Conservation (phyloP, 1,140 invertebrate species). For the Drosophila lini region DNA sequence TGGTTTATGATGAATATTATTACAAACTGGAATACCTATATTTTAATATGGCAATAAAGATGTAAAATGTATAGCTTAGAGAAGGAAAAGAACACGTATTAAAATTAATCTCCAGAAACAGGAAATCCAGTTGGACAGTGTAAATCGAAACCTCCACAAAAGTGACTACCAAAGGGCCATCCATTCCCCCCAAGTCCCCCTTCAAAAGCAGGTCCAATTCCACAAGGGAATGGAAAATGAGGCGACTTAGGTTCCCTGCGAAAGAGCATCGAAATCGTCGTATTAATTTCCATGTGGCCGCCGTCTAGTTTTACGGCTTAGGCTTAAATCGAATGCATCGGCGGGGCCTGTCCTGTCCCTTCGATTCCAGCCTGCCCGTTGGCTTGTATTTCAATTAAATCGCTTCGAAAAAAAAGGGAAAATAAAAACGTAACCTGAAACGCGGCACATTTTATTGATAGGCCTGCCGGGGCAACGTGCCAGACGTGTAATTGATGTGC, state of each 20-base stretch:
- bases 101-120: neutral
- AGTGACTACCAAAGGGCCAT: slow-evolving; percentile 1
- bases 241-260: slow-evolving; percentile 30
- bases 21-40: neutral
- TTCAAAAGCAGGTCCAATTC: neutral
- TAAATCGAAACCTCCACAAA: slow-evolving; percentile 25
- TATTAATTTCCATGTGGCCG: slow-evolving; percentile 57
- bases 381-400: slow-evolving; percentile 76
- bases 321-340: slow-evolving; percentile 28
- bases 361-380: slow-evolving; percentile 5
- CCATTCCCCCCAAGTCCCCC: neutral
- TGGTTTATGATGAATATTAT: no score
- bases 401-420: slow-evolving; percentile 49
- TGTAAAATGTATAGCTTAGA: neutral
- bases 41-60: neutral
- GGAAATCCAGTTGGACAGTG: slow-evolving; percentile 3
- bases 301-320: slow-evolving; percentile 39
- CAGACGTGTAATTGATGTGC: slow-evolving; percentile 71
- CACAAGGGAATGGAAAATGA: slow-evolving; percentile 16
- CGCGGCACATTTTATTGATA: slow-evolving; percentile 71
- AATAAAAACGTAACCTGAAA: slow-evolving; percentile 67
- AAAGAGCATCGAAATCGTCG: slow-evolving; percentile 38
- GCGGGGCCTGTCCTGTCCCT: slow-evolving; percentile 26
- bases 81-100: neutral
- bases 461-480: slow-evolving; percentile 44